Evolutionary conservation across 2,888 invertebrate genomes (phyloP).

Genomic region (Melieria picta): DNA sequence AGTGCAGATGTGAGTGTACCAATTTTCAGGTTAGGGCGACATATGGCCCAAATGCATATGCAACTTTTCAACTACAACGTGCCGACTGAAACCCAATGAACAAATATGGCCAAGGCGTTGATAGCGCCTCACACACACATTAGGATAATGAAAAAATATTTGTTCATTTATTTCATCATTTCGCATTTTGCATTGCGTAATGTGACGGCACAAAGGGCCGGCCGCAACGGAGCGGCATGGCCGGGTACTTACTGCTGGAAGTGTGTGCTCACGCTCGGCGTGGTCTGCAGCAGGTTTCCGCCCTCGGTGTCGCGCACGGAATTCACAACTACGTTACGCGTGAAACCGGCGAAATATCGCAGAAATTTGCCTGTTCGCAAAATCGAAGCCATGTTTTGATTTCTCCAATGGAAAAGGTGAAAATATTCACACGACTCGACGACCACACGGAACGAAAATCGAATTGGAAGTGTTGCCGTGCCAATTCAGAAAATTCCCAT

Average conservation of each 20-base stretch:
- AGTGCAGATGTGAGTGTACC: conserved; percentile 14
- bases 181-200: conserved; percentile 49
- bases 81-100: not conserved
- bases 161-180: conserved; percentile 13
- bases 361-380: conserved; percentile 78
- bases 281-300: conserved; percentile 68
- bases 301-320: conserved; percentile 73
- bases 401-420: conserved; percentile 5
- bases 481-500: not conserved
- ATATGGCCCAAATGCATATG: not conserved
- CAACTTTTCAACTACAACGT: not conserved
- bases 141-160: not conserved
- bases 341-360: conserved; percentile 78
- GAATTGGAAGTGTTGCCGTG: not conserved
- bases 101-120: not conserved
- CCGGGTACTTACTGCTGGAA: conserved; percentile 44
- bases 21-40: conserved; percentile 38
- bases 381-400: conserved; percentile 61
- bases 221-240: conserved; percentile 39
- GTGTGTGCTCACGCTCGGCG: conserved; percentile 68
- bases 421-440: not conserved
- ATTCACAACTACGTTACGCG: conserved; percentile 75
- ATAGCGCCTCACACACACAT: not conserved
- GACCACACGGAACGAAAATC: not conserved
- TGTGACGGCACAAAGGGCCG: conserved; percentile 29